phyloP scores from a whole-genome alignment of 2,888 invertebrate genomes.

The Scaptomyza reducta region DNA sequence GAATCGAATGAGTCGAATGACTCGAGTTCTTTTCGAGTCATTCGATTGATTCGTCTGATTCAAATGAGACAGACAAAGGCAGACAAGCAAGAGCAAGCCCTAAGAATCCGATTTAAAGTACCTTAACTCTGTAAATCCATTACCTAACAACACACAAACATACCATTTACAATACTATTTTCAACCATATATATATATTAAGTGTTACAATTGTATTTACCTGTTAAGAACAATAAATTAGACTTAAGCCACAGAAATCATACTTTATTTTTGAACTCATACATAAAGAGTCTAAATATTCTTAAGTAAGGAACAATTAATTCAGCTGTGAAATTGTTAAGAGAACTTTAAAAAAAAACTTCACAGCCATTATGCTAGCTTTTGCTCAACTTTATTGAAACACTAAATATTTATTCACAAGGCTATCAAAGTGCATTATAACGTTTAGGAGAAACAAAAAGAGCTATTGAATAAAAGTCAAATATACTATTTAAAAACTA shows the following conservation, averaged over 20 bases:
- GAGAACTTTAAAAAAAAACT: not conserved
- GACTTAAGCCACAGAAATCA: slow-evolving; percentile 17
- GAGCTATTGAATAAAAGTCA: not conserved
- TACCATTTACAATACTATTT: slow-evolving; percentile 3
- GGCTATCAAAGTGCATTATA: slow-evolving; percentile 38
- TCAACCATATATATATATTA: slow-evolving; percentile 1
- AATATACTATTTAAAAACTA: not conserved
- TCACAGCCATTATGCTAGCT: not conserved
- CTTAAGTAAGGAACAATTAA: slow-evolving; percentile 8
- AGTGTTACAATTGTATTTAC: slow-evolving; percentile 29
- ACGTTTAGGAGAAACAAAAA: slow-evolving; percentile 12
- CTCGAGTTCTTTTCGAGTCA: slow-evolving; percentile 15
- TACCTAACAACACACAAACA: slow-evolving; percentile 17
- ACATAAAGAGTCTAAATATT: slow-evolving; percentile 6
- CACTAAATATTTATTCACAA: slow-evolving; percentile 30
- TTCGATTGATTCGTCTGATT: slow-evolving; percentile 10
- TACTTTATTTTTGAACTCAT: slow-evolving; percentile 20
- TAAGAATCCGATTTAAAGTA: slow-evolving; percentile 32
- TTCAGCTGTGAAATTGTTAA: slow-evolving; percentile 5
- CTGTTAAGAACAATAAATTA: slow-evolving; percentile 9
- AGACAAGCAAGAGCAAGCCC: slow-evolving; percentile 32
- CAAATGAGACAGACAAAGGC: slow-evolving; percentile 39
- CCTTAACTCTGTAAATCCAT: slow-evolving; percentile 40
- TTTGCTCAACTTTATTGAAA: not conserved
- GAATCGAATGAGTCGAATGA: slow-evolving; percentile 16